Percentiles rank a stretch among this genome's conserved stretches.
Conservation (phyloP, 2,888 invertebrate genomes). For the Mesopsocus fuscifrons region DNA sequence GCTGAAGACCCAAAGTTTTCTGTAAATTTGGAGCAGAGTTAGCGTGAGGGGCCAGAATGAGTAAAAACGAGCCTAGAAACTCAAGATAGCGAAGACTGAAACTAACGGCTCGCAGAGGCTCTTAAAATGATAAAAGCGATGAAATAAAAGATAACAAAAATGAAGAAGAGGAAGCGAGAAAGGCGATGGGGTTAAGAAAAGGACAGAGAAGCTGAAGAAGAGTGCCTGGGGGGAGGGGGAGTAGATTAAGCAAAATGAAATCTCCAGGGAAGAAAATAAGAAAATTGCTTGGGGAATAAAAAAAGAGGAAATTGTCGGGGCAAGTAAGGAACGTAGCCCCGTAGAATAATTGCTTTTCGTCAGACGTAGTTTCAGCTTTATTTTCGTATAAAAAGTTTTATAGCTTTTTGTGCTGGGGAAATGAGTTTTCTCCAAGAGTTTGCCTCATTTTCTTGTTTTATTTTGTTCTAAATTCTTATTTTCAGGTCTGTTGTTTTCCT, state of each 20-base stretch:
- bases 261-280: constrained; percentile 4
- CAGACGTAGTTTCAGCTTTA: constrained; percentile 1
- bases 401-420: constrained; percentile 1
- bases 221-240: not conserved
- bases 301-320: constrained; percentile 2
- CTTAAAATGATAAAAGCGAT: constrained; percentile 7
- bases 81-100: too few species aligned
- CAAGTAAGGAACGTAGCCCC: constrained; percentile 1
- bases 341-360: constrained; percentile 6
- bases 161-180: too few species aligned
- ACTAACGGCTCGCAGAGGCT: not conserved
- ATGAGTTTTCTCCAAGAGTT: not conserved
- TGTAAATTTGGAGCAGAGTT: too few species aligned
- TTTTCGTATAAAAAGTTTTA: constrained; percentile 2
- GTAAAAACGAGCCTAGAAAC: too few species aligned
- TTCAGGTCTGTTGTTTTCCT: too few species aligned
- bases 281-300: constrained; percentile 4
- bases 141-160: constrained; percentile 7
- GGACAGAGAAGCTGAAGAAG: not conserved
- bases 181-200: too few species aligned
- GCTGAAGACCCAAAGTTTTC: too few species aligned
- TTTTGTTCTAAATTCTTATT: too few species aligned
- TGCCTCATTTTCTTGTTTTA: too few species aligned
- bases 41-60: too few species aligned
- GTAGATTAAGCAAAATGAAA: constrained; percentile 6